phyloP scores from a whole-genome alignment of 2,113 vertebrate species.

The Ochotona princeps region DNA sequence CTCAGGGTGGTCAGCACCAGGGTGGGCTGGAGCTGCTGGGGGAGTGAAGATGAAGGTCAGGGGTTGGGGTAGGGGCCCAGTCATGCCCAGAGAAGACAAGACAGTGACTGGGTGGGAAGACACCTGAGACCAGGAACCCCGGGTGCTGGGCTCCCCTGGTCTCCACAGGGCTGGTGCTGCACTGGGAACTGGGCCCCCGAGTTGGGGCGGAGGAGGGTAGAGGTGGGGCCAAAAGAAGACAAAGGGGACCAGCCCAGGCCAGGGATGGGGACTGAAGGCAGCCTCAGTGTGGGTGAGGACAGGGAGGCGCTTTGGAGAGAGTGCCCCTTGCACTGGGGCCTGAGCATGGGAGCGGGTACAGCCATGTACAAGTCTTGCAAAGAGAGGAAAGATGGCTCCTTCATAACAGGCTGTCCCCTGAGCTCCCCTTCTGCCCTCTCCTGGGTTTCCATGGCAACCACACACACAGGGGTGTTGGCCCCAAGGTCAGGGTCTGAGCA shows the following conservation, averaged over 20 bases:
- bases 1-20: conserved; percentile 87
- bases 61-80: too few relatives aligned
- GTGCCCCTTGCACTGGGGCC: not conserved
- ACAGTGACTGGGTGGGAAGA: too few relatives aligned
- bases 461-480: not conserved
- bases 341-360: too few relatives aligned
- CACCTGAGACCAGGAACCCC: accelerated
- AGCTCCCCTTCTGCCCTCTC: accelerated
- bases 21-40: conserved; percentile 85
- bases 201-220: too few relatives aligned
- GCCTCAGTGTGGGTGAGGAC: accelerated
- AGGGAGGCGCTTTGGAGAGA: not conserved
- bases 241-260: not conserved
- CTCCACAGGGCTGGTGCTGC: too few relatives aligned
- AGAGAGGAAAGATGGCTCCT: not conserved
- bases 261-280: accelerated
- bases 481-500: not conserved
- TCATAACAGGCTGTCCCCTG: not conserved
- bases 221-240: too few relatives aligned
- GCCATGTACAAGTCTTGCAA: too few relatives aligned
- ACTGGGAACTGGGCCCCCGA: too few relatives aligned
- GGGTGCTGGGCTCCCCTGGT: not conserved
- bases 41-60: not conserved
- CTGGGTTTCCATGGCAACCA: not conserved
- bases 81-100: not conserved